Conservation (phyloP, 2,113 vertebrate genomes). For the Melanostigma gelatinosum region DNA sequence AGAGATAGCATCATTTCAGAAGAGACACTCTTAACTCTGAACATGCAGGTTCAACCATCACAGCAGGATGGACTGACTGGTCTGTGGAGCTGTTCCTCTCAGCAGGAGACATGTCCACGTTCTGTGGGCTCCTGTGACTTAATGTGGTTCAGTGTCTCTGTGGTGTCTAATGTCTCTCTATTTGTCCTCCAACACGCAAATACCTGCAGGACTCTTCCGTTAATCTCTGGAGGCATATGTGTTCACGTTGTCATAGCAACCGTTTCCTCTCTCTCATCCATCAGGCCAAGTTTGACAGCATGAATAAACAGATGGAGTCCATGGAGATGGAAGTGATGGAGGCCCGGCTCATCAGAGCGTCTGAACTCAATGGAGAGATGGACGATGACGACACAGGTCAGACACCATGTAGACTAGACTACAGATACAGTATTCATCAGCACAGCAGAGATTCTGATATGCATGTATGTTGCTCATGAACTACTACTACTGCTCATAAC, state of each 20-base stretch:
- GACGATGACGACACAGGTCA: conserved; percentile 92
- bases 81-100: background rate
- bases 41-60: background rate
- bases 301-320: conserved; percentile 94
- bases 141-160: background rate
- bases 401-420: conserved; percentile 2
- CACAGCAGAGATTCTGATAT: background rate
- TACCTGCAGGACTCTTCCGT: background rate
- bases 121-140: background rate
- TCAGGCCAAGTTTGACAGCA: conserved; percentile 91
- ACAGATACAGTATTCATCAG: background rate
- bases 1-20: background rate
- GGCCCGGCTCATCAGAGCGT: conserved; percentile 93
- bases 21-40: background rate
- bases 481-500: background rate
- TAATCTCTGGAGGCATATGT: background rate
- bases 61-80: background rate
- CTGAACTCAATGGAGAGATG: conserved; percentile 94
- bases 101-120: background rate
- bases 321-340: conserved; percentile 99
- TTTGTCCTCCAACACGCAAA: background rate
- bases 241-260: conserved; percentile 3
- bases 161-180: background rate
- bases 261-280: background rate
- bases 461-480: background rate